Base-by-base conservation (phyloP, 2,888 invertebrate genomes). In the Ischnus inquisitorius region DNA sequence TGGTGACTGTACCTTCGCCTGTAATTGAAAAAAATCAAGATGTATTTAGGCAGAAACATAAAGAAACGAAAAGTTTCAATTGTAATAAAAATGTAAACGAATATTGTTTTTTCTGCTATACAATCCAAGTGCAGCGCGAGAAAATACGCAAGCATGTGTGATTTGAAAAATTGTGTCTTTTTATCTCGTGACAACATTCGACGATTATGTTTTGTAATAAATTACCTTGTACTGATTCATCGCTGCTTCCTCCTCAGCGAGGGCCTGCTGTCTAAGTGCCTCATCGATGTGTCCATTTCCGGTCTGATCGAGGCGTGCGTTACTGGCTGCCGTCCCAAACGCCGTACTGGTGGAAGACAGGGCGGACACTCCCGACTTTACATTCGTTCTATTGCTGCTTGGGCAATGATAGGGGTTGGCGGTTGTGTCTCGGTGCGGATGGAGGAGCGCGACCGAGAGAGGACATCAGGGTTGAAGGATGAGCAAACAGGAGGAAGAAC, bases 191-290 rank as follows among this genome's bases (percentile, higher is more conserved):
- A 34, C 34, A 34, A 34, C 34, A 34, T 34, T 34, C 34, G 34
- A 34, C 34, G 34, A 34, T 5, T 34, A 8, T 5, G 34, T 34
- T 34, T 34, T 8, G 25, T 54, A 76, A 16, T 46, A 8, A 62
- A 46, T 90, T 93, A 98, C 99, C 96, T 98, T 99, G 93, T 98
- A 97, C 94, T 98, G 97, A 94, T 97, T 98, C 96, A 99, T 97
- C 78, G 97, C 97, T 34, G 98, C 98, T 93, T 99, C 98, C 93
- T 99, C 99, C 92, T 99, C 99, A 39, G 99, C 99, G 83, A 99
- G 94, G 51, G 97, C 97, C 93, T 98, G 97, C 90, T 97, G 96
- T 91, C 97, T 96, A 82, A 98, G 95, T 78, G 96, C 96, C 92
- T 98, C 98, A 92, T 98, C 98, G 83, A 98, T 97, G 89, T 95